These are phyloP conservation scores for Trachelus tabidus DNA, from an alignment of 2,888 invertebrate species.

Conservation along the genomic window DNA sequence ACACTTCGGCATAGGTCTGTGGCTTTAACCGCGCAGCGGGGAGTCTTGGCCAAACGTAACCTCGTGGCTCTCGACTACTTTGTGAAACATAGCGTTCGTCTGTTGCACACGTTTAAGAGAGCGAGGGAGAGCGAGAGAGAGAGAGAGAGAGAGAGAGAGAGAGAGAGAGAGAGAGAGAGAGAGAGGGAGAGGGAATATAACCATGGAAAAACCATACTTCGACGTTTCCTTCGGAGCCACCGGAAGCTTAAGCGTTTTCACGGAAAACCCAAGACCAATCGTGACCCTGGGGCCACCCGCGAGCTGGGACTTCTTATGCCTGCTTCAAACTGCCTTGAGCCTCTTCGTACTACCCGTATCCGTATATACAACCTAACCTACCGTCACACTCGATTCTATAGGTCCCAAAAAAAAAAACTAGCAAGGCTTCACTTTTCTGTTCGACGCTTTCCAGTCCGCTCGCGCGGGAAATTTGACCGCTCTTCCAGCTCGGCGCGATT, in stretches of 20 bases:
- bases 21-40: neutral
- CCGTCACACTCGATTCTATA: neutral
- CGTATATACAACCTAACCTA: neutral
- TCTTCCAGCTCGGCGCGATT: conserved; percentile 2
- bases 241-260: neutral
- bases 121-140: conserved; percentile 10
- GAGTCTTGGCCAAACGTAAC: neutral
- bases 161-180: neutral
- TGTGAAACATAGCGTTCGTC: neutral
- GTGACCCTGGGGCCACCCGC: neutral
- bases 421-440: neutral
- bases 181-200: too few relatives aligned
- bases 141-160: too few relatives aligned
- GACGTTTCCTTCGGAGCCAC: neutral
- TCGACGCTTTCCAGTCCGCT: neutral
- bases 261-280: neutral
- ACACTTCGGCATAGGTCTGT: neutral
- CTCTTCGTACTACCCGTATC: neutral
- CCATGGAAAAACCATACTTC: neutral
- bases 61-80: neutral
- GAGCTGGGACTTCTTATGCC: neutral
- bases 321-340: neutral
- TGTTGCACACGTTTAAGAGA: neutral
- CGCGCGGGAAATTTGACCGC: conserved; percentile 7
- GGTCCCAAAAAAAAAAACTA: neutral